Percentiles rank a stretch among this genome's conserved stretches.
Conservation (phyloP, 2,113 vertebrate genomes). For the Plecotus auritus region DNA sequence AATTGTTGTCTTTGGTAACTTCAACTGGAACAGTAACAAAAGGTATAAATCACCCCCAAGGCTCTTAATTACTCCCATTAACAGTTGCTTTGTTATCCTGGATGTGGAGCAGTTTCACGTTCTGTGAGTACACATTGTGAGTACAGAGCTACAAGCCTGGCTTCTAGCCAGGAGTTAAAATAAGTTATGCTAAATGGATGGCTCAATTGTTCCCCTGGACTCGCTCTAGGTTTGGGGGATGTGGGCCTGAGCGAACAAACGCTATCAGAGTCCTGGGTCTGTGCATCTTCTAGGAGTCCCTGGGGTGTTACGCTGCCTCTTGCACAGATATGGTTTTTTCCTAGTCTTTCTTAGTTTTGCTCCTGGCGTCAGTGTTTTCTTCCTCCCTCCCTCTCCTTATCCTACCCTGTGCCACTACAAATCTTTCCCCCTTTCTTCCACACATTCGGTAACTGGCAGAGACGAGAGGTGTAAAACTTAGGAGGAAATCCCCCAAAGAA, state of each 20-base stretch:
- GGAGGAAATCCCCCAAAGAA: neutral
- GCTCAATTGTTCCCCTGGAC: constrained; percentile 19
- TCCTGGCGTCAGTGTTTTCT: neutral
- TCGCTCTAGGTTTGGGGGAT: constrained; percentile 36
- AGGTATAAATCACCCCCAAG: constrained; percentile 74
- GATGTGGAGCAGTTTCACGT: neutral
- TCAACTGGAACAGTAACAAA: constrained; percentile 69
- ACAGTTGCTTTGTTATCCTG: constrained; percentile 66
- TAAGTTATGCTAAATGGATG: constrained; percentile 36
- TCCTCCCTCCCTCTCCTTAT: neutral
- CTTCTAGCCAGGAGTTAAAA: constrained; percentile 50
- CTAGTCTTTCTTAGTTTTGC: neutral
- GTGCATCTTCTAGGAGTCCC: neutral
- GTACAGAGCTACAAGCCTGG: constrained; percentile 53
- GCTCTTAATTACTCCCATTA: constrained; percentile 76
- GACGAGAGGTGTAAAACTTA: neutral
- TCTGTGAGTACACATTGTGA: constrained; percentile 49
- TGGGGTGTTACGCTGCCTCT: neutral
- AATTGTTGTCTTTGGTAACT: constrained; percentile 77
- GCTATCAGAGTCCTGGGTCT: neutral
- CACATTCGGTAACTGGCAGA: neutral
- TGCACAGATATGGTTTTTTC: neutral
- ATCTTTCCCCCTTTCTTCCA: neutral
- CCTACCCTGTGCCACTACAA: neutral
- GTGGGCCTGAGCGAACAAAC: neutral